A percentile compares a stretch with the other conserved stretches of the same genome.
Evolutionary conservation across 2,113 vertebrate species (phyloP).

Genomic region (Pyxicephalus adspersus): DNA sequence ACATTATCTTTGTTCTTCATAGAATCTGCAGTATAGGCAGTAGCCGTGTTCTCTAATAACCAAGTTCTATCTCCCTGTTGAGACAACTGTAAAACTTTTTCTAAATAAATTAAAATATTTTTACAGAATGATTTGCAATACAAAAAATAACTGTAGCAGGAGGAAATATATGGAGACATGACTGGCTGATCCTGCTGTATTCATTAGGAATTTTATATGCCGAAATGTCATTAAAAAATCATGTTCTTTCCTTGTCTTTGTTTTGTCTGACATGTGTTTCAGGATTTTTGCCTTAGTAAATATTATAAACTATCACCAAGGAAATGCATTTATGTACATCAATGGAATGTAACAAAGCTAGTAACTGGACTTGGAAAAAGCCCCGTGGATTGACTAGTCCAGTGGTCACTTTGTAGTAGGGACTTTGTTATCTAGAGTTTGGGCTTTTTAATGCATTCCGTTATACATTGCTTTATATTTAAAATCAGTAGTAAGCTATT

Average conservation of each 20-base stretch:
- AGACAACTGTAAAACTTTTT: background rate
- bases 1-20: no score
- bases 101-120: constrained; percentile 29
- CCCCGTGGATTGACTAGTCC: no score
- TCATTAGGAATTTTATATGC: constrained; percentile 43
- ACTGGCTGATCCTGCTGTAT: constrained; percentile 24
- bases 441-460: no score
- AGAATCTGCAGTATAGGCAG: no score
- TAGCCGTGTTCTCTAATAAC: no score
- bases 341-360: background rate
- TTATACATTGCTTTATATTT: no score
- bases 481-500: no score
- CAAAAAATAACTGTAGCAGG: background rate
- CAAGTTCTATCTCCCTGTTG: no score
- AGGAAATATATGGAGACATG: constrained; percentile 14
- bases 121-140: constrained; percentile 16
- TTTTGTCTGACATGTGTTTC: constrained; percentile 26
- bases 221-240: constrained; percentile 44
- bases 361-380: background rate
- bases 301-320: constrained; percentile 7
- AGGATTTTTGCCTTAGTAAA: constrained; percentile 20
- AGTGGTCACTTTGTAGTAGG: background rate
- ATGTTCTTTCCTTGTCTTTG: constrained; percentile 19
- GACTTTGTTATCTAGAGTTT: background rate
- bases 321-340: constrained; percentile 4